Evolutionary conservation across 2,113 vertebrate genomes (phyloP).

Genomic region (Cebidichthys violaceus): DNA sequence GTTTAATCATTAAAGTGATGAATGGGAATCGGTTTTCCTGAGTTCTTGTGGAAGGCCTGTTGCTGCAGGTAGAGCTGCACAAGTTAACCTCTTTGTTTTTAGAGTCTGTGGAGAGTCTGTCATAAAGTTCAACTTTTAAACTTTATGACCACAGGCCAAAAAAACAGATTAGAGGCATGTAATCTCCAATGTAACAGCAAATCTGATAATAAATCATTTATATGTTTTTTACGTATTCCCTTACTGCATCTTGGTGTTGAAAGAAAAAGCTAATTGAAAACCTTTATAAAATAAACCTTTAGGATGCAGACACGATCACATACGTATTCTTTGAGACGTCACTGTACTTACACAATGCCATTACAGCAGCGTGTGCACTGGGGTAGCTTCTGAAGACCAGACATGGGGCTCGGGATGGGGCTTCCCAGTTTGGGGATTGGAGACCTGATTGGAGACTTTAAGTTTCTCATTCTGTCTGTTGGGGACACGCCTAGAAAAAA

Average conservation of each 20-base stretch:
- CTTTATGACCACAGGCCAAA: constrained; percentile 13
- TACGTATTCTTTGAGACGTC: not conserved
- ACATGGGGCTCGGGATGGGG: constrained; percentile 83
- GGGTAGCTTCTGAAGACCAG: constrained; percentile 91
- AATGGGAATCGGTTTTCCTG: constrained; percentile 23
- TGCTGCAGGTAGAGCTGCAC: constrained; percentile 43
- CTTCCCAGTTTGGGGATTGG: constrained; percentile 87
- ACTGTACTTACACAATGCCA: constrained; percentile 93
- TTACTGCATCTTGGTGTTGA: not conserved
- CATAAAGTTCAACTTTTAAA: constrained; percentile 3
- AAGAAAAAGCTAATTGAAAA: not conserved
- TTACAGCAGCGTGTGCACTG: constrained; percentile 94
- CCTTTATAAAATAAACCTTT: not conserved
- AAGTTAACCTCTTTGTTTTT: constrained; percentile 34
- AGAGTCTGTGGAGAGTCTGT: constrained; percentile 18
- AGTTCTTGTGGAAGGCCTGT: constrained; percentile 45
- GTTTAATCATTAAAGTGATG: constrained; percentile 65
- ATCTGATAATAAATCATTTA: constrained; percentile 12
- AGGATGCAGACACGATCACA: not conserved
- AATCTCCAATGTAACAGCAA: constrained; percentile 27
- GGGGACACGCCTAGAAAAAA: constrained; percentile 85
- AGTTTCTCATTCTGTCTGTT: constrained; percentile 83
- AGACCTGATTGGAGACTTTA: constrained; percentile 86
- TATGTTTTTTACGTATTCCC: not conserved
- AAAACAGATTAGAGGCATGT: constrained; percentile 19